Conservation (phyloP, 2,113 vertebrate genomes). For the Lipotes vexillifer region DNA sequence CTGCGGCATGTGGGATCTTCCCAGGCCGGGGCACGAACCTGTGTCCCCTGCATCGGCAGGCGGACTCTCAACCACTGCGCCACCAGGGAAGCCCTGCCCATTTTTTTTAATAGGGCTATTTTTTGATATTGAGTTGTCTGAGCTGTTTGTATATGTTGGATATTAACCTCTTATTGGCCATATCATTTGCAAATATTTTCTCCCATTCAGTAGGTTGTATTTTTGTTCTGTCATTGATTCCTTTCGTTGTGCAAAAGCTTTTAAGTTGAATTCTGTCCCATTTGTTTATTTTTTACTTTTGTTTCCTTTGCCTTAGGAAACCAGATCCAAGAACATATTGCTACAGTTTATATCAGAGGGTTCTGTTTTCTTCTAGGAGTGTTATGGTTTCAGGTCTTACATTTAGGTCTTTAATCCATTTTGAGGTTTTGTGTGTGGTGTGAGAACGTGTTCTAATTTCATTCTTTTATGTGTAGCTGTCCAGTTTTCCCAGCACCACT, state of each 20-base stretch:
- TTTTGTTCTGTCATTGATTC: neutral
- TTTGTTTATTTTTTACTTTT: neutral
- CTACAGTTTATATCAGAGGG: neutral
- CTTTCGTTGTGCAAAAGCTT: neutral
- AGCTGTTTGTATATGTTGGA: too few relatives aligned
- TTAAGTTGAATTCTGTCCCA: neutral
- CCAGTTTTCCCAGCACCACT: too few relatives aligned
- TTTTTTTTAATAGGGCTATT: neutral
- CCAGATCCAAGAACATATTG: neutral
- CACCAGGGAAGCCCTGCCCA: too few relatives aligned
- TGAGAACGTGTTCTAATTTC: neutral
- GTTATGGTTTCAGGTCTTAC: neutral
- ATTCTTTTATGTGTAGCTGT: too few relatives aligned
- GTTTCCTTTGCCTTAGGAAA: neutral
- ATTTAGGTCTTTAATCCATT: neutral
- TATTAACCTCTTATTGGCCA: neutral
- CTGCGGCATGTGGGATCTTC: too few relatives aligned
- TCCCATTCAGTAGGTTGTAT: neutral
- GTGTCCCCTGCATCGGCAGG: too few relatives aligned
- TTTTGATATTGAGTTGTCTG: neutral
- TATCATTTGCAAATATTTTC: neutral
- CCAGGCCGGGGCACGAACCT: accelerated
- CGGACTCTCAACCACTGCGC: too few relatives aligned
- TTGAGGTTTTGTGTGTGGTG: neutral
- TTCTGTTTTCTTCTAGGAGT: neutral